phyloP scores from a whole-genome alignment of 1,140 invertebrate genomes.

The Diprion similis region DNA sequence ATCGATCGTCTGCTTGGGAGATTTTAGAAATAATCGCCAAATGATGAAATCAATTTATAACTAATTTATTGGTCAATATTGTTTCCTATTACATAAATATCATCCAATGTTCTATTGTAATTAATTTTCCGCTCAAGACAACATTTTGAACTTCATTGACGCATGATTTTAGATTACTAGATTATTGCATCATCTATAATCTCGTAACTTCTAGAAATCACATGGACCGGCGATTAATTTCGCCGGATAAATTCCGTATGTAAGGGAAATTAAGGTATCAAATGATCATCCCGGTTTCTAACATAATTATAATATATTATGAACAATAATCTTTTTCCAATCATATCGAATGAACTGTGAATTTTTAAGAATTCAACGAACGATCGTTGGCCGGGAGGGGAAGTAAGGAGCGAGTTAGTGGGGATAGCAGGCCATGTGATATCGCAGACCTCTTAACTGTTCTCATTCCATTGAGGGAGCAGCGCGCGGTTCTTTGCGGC shows the following conservation, averaged over 20 bases:
- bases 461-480: conserved; percentile 32
- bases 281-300: not conserved
- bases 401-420: not conserved
- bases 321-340: not conserved
- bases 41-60: not conserved
- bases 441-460: conserved; percentile 25
- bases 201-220: conserved; percentile 32
- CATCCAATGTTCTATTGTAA: too few relatives aligned
- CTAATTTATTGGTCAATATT: not conserved
- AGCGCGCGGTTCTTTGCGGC: conserved; percentile 39
- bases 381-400: not conserved
- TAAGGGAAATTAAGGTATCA: too few relatives aligned
- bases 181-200: conserved; percentile 26
- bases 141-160: not conserved
- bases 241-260: not conserved
- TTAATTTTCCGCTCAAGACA: too few relatives aligned
- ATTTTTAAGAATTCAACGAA: not conserved
- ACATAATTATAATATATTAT: conserved; percentile 14
- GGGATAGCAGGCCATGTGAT: conserved; percentile 40
- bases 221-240: conserved; percentile 8
- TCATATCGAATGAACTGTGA: too few relatives aligned
- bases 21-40: not conserved
- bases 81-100: too few relatives aligned
- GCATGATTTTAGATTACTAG: not conserved
- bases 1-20: conserved; percentile 6